Evolutionary conservation across 2,797 vertebrate genomes (phyloP).

Genomic region (Coendou prehensilis): DNA sequence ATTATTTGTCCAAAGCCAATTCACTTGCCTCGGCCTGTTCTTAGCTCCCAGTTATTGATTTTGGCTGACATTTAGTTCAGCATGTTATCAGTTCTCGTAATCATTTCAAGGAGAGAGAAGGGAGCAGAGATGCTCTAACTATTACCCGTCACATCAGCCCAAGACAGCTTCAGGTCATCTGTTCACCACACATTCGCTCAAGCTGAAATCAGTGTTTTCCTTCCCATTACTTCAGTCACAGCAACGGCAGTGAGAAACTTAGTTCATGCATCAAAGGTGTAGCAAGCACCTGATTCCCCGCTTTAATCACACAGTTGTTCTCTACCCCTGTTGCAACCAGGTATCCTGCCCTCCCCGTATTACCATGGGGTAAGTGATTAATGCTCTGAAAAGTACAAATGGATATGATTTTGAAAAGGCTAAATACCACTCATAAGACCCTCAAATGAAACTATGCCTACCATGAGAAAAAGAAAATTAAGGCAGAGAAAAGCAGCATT

Average conservation of each 20-base stretch:
- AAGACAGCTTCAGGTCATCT: slow-evolving; percentile 72
- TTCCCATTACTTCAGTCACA: slow-evolving; percentile 6
- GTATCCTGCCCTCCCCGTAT: neutral
- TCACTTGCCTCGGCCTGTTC: slow-evolving; percentile 75
- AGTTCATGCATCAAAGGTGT: neutral
- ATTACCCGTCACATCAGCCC: slow-evolving; percentile 74
- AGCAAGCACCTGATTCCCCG: neutral
- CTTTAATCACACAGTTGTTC: slow-evolving; percentile 40
- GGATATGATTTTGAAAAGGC: slow-evolving; percentile 61
- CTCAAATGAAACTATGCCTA: neutral
- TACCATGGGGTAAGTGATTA: neutral
- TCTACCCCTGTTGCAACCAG: neutral
- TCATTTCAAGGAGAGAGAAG: slow-evolving; percentile 78
- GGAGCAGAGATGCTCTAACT: slow-evolving; percentile 73
- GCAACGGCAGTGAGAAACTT: neutral
- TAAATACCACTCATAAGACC: slow-evolving; percentile 62
- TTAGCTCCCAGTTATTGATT: slow-evolving; percentile 85
- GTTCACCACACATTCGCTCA: neutral
- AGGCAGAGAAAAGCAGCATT: slow-evolving; percentile 45
- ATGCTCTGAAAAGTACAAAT: slow-evolving; percentile 33
- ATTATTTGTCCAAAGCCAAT: slow-evolving; percentile 71
- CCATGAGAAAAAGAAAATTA: slow-evolving; percentile 51
- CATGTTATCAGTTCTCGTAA: slow-evolving; percentile 82
- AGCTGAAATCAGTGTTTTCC: slow-evolving; percentile 16
- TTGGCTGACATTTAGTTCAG: slow-evolving; percentile 85